Base-by-base conservation (phyloP, 2,888 invertebrate species). In the Pristionchus entomophagus region DNA sequence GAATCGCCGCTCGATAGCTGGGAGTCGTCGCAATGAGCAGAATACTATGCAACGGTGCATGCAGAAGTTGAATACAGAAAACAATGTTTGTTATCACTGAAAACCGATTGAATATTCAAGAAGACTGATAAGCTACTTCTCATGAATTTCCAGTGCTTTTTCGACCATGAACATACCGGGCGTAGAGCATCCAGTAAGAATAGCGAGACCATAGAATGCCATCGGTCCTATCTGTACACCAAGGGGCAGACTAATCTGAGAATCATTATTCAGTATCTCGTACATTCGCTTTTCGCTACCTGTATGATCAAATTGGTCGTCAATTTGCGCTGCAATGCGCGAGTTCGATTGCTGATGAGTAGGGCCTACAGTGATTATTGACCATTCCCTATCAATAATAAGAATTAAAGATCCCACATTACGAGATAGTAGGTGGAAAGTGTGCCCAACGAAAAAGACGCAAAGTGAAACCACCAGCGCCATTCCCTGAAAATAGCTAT, bases 401-500 rank as follows among this genome's bases (percentile, higher is more conserved):
- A 56, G 5, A 17, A 56, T 56, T n/a, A 17, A 22, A 56, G n/a
- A 56, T 22, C 65, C 14, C 4, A 65, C 65, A 32, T 65, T 32
- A 38, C 65, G 65, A 3, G 73, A 73, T 1, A 73, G 73, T n/a
- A 73, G 73, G 26, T 73, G 41, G n/a, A 73, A 45, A 0, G 73
- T 73, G 38, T 45, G 73, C 1, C 12, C 73, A 26, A 73, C 38
- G 73, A 73, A 73, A 17, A 41, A 73, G 0, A 8, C 26, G 12
- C 73, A 41, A 0, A 73, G 26, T 4, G 32, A 73, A 2, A 38
- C 38, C 14, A 73, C 41, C 3, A 73, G 14, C 0, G 41, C 41
- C 73, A 73, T 73, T n/a, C 73, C 73, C 73, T 73, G 73, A 69
- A 41, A n/a, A n/a, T n/a, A n/a, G n/a, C n/a, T n/a, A n/a, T n/a